Conservation (phyloP, 2,888 invertebrate genomes). For the Andrena chrysosceles region DNA sequence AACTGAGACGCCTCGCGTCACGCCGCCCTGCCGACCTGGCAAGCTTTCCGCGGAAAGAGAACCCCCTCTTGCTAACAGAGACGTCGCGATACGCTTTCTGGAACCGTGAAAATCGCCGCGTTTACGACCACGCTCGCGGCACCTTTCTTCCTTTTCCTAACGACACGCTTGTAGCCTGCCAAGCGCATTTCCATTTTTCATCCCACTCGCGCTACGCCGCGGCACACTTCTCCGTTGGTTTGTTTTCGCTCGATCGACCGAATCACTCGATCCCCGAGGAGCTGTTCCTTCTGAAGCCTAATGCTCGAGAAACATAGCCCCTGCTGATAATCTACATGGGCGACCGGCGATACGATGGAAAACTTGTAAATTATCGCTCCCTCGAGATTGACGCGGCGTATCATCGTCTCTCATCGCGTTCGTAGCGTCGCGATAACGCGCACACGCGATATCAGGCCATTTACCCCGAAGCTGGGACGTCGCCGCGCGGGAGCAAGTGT, state of each 20-base stretch:
- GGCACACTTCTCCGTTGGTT: background rate
- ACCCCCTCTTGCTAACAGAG: slow-evolving; percentile 60
- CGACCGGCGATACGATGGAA: slow-evolving; percentile 9
- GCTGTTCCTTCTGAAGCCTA: background rate
- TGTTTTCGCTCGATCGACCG: no score
- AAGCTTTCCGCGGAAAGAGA: slow-evolving; percentile 41
- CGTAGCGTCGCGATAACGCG: slow-evolving; percentile 14
- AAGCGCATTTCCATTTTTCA: background rate
- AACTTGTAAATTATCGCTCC: slow-evolving; percentile 2
- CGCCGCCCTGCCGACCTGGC: slow-evolving; percentile 45
- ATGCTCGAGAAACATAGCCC: background rate
- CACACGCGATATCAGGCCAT: slow-evolving; percentile 27
- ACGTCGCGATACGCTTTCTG: slow-evolving; percentile 65
- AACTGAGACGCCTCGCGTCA: slow-evolving; percentile 61
- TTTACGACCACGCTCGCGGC: slow-evolving; percentile 31
- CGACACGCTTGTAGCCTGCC: background rate
- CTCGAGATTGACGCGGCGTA: slow-evolving; percentile 11
- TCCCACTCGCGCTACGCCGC: background rate
- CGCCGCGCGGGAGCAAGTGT: slow-evolving; percentile 28
- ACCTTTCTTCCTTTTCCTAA: background rate
- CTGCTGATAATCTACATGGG: slow-evolving; percentile 2
- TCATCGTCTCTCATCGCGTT: slow-evolving; percentile 8
- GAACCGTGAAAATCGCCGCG: slow-evolving; percentile 67
- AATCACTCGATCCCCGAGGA: no score
- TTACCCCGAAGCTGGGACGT: slow-evolving; percentile 7